Evolutionary conservation across 2,888 invertebrate species (phyloP).

Genomic region (Gortyna flavago): DNA sequence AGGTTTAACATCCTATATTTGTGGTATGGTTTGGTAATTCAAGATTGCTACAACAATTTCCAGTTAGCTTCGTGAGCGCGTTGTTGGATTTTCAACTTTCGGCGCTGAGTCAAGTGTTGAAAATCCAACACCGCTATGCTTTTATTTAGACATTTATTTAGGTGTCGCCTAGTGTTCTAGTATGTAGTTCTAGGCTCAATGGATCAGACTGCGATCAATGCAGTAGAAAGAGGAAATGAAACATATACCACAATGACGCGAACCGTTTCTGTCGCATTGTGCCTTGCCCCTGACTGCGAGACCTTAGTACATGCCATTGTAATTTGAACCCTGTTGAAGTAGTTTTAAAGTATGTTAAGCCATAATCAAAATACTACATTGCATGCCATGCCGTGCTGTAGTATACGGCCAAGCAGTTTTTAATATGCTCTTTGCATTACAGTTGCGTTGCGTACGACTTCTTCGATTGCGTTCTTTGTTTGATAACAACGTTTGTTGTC

Average conservation of each 20-base stretch:
- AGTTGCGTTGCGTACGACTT: conserved; percentile 35
- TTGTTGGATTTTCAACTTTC: background rate
- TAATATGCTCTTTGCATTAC: conserved; percentile 29
- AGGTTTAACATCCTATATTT: background rate
- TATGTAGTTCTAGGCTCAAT: background rate
- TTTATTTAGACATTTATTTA: background rate
- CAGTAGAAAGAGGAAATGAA: conserved; percentile 21
- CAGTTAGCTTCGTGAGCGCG: background rate
- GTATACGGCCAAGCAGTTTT: conserved; percentile 2
- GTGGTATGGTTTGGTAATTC: background rate
- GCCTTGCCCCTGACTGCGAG: conserved; percentile 42
- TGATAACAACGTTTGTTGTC: conserved; percentile 75
- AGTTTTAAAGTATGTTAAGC: background rate
- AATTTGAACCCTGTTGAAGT: conserved; percentile 19
- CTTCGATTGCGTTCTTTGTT: conserved; percentile 69
- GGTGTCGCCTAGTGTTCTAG: background rate
- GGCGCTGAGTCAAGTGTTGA: background rate
- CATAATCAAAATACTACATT: background rate
- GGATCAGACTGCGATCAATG: conserved; percentile 16
- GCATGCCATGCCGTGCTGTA: conserved; percentile 17
- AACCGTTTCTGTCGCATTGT: conserved; percentile 37
- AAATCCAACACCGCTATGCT: background rate
- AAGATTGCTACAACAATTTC: background rate
- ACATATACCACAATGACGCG: conserved; percentile 10
- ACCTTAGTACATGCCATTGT: conserved; percentile 10